phyloP scores from a whole-genome alignment of 1,140 invertebrate species.

The Helicorthomorpha holstii region DNA sequence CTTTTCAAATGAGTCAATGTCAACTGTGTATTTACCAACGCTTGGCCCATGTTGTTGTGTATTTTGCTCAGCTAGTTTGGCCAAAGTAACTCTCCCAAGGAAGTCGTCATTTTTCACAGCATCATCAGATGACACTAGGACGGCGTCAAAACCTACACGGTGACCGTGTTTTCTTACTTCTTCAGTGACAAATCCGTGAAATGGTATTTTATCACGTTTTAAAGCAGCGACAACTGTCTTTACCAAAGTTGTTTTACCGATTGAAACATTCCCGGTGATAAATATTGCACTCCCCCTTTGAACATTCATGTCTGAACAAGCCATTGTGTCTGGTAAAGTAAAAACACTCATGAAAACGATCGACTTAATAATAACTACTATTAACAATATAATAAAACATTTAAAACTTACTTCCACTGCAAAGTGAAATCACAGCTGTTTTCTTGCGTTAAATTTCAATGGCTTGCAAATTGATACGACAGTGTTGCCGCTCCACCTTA shows the following conservation, averaged over 20 bases:
- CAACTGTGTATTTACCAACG: constrained; percentile 40
- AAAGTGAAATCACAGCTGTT: too few species aligned
- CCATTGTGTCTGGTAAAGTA: too few species aligned
- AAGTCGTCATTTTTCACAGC: constrained; percentile 23
- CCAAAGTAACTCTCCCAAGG: neutral
- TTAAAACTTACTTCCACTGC: too few species aligned
- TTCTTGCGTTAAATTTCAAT: too few species aligned
- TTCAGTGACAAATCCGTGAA: constrained; percentile 44
- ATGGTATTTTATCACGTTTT: constrained; percentile 19
- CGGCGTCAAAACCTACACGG: constrained; percentile 41
- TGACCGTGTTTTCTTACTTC: constrained; percentile 31
- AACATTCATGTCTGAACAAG: too few species aligned
- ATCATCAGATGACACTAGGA: constrained; percentile 29
- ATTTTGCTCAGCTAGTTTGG: neutral
- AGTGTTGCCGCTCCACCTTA: too few species aligned
- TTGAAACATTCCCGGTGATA: constrained; percentile 22
- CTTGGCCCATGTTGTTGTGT: constrained; percentile 18
- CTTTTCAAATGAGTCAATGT: constrained; percentile 37
- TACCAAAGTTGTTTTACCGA: constrained; percentile 43
- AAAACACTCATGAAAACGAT: too few species aligned
- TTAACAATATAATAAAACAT: too few species aligned
- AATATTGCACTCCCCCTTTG: too few species aligned
- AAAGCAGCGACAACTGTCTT: constrained; percentile 28
- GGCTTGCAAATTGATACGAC: too few species aligned
- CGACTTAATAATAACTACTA: too few species aligned